Conservation (phyloP, 2,113 vertebrate genomes). For the Pterocles orientalis region DNA sequence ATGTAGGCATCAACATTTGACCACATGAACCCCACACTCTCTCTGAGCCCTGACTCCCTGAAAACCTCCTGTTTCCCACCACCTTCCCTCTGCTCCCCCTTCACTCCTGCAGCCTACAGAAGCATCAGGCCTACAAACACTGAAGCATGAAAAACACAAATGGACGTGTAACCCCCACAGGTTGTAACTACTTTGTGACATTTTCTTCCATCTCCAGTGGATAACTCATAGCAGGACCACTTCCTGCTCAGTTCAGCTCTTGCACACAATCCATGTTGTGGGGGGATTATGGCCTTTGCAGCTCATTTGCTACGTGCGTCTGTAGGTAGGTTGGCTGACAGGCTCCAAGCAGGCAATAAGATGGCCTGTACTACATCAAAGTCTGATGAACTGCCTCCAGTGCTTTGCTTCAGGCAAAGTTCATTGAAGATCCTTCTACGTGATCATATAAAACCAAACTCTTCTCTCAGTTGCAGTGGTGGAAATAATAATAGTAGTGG, state of each 20-base stretch:
- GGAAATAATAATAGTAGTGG: neutral
- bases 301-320: accelerated
- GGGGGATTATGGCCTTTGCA: neutral
- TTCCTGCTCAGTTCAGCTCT: neutral
- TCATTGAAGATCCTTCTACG: neutral
- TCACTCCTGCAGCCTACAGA: neutral
- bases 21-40: neutral
- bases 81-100: neutral
- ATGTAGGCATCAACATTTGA: neutral
- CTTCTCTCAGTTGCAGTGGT: neutral
- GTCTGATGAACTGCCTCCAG: neutral
- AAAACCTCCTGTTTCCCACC: neutral
- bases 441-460: neutral
- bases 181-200: neutral
- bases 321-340: neutral
- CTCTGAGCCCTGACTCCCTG: neutral
- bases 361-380: neutral
- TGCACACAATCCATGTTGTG: neutral
- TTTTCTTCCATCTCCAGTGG: neutral
- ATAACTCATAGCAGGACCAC: neutral
- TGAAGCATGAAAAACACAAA: neutral
- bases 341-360: neutral
- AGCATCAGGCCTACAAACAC: neutral
- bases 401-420: neutral
- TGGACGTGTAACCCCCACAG: neutral